phyloP scores from a whole-genome alignment of 2,797 vertebrate genomes.

The Gobio occitaniae region DNA sequence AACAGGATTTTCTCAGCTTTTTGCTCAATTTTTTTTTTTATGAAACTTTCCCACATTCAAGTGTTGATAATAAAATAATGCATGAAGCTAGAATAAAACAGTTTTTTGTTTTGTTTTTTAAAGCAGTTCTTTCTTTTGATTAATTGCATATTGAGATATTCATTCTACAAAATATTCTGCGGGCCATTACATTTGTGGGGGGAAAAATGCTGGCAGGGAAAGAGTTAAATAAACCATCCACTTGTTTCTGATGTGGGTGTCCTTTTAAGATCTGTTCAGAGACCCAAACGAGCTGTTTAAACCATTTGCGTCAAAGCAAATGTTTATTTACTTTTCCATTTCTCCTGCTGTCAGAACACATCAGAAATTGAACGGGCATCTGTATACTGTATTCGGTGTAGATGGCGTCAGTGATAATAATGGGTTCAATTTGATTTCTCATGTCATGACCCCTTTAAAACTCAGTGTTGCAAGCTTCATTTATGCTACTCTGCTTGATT shows the following conservation, averaged over 20 bases:
- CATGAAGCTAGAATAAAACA: too few relatives aligned
- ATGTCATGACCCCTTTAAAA: slow-evolving; percentile 1
- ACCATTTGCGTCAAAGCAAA: background rate
- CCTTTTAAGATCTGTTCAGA: background rate
- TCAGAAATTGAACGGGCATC: background rate
- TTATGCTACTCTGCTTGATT: slow-evolving; percentile 52
- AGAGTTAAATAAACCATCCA: background rate
- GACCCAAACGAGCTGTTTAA: background rate
- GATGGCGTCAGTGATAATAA: background rate
- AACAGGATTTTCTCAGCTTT: too few relatives aligned
- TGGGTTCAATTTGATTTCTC: background rate
- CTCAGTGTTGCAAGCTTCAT: slow-evolving; percentile 29
- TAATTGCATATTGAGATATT: too few relatives aligned
- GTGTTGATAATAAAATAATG: too few relatives aligned
- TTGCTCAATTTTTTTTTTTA: too few relatives aligned
- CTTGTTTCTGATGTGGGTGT: background rate
- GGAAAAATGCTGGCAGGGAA: too few relatives aligned
- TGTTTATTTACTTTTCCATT: background rate
- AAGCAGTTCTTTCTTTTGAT: too few relatives aligned
- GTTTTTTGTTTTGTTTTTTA: too few relatives aligned
- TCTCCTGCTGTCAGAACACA: background rate
- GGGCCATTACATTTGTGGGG: too few relatives aligned
- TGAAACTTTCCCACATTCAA: too few relatives aligned
- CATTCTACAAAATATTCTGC: too few relatives aligned
- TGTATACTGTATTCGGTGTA: background rate